Evolutionary conservation across 2,113 vertebrate genomes (phyloP), one percentile per base, ranked within the genome.

Genomic region (Protobothrops mucrosquamatus): DNA sequence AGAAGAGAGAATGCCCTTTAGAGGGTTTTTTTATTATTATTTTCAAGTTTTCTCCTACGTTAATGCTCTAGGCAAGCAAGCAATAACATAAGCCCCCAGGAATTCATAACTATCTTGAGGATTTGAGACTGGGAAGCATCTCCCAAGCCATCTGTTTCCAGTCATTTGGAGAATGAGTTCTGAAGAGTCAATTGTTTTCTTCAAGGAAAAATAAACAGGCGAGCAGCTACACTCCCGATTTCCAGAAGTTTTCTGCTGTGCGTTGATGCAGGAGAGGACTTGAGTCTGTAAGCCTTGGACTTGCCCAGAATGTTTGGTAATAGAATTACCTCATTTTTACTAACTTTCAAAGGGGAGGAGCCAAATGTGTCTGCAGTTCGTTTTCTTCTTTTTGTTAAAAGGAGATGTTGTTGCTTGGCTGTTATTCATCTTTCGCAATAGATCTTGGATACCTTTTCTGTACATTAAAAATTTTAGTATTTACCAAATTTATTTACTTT

Each of bases 261-360:
- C 96, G 93, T 96, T 96, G 95, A 94, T 90, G 93, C 4, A 97
- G 94, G 93, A 94, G 95, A 94, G 93, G 95, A 95, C 96, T 97
- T 96, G 94, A 96, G 94, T 95, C 87, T 61, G 87, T 34, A 86
- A 94, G 89, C 89, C 94, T 93, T 91, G 18, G 94, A 94, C 95
- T 87, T 86, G 95, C 96, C 97, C 97, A 97, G 96, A 94, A 94
- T 96, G 96, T 98, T 98, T 97, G 97, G 97, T 97, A 98, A 98
- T 87, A 91, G 95, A 92, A 93, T 97, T 94, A 98, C 96, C 95
- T 98, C 97, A 98, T 98, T 97, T 97, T 97, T 96, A 96, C 97
- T 97, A 96, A 94, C 93, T 95, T 95, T 94, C 34, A 81, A 81
- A 24, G 85, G 24, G 87, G 91, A 74, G 94, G 87, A 87, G 90